A percentile compares a stretch with the other conserved stretches of the same genome.
Evolutionary conservation across 2,113 vertebrate genomes (phyloP).

Genomic region (Oncorhynchus gorbuscha): DNA sequence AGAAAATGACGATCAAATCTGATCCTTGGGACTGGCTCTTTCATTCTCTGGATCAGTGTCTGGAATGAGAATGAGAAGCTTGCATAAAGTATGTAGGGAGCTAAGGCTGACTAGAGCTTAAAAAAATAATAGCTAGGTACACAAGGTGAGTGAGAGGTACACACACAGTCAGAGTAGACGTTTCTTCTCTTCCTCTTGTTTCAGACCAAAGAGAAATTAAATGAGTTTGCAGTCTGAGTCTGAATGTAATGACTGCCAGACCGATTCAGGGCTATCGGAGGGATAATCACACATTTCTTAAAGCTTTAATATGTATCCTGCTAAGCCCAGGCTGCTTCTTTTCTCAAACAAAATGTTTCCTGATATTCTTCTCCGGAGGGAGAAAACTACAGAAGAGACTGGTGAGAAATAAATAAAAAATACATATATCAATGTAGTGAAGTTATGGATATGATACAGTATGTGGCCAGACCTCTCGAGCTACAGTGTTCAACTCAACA

Average conservation of each 20-base stretch:
- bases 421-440: neutral
- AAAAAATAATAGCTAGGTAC: neutral
- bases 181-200: neutral
- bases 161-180: neutral
- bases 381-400: neutral
- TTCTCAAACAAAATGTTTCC: neutral
- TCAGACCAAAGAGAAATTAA: neutral
- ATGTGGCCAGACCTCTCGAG: neutral
- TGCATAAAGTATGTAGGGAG: neutral
- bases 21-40: too few relatives aligned
- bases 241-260: neutral
- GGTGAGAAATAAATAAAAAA: neutral
- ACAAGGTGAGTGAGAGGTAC: neutral
- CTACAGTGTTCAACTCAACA: neutral
- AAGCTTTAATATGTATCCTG: neutral
- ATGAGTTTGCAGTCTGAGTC: neutral
- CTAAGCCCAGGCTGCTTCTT: neutral
- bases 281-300: neutral
- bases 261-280: neutral
- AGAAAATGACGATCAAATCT: too few relatives aligned
- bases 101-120: neutral
- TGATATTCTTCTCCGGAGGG: neutral
- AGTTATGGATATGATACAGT: neutral
- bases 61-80: neutral
- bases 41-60: neutral